Evolutionary conservation across 2,888 invertebrate genomes (phyloP).

Genomic region (Sminthurinus aureus): DNA sequence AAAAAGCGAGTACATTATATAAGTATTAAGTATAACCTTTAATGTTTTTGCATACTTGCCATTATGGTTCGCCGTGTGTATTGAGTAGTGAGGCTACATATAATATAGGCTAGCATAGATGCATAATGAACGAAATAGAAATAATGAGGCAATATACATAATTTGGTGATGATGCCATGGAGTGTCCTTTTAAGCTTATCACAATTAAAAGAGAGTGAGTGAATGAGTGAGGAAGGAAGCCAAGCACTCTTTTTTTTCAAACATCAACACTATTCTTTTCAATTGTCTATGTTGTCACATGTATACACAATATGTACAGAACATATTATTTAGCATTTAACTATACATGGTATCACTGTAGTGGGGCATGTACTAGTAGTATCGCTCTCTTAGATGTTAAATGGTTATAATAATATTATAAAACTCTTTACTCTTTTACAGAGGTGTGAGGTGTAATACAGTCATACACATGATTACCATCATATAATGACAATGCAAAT

Average conservation of each 20-base stretch:
- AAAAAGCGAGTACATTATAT: constrained; percentile 1
- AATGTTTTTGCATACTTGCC: neutral
- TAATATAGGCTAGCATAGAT: no score
- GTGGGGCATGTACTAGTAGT: no score
- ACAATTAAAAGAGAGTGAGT: constrained; percentile 27
- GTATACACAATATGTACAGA: neutral
- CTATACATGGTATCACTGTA: no score
- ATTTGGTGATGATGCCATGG: constrained; percentile 28
- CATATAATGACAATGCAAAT: no score
- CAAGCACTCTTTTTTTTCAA: neutral
- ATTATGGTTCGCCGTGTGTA: neutral
- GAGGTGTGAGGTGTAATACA: no score
- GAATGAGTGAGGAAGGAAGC: constrained; percentile 32
- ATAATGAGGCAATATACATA: constrained; percentile 6
- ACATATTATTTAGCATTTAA: no score
- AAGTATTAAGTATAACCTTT: neutral
- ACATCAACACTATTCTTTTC: neutral
- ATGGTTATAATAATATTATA: no score
- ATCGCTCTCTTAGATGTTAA: no score
- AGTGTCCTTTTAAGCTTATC: constrained; percentile 45
- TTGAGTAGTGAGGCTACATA: no score
- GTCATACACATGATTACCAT: no score
- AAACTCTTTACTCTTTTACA: no score
- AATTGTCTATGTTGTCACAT: neutral
- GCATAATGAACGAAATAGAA: neutral